Base-by-base conservation (phyloP, 2,888 invertebrate species). In the Gerris lacustris region DNA sequence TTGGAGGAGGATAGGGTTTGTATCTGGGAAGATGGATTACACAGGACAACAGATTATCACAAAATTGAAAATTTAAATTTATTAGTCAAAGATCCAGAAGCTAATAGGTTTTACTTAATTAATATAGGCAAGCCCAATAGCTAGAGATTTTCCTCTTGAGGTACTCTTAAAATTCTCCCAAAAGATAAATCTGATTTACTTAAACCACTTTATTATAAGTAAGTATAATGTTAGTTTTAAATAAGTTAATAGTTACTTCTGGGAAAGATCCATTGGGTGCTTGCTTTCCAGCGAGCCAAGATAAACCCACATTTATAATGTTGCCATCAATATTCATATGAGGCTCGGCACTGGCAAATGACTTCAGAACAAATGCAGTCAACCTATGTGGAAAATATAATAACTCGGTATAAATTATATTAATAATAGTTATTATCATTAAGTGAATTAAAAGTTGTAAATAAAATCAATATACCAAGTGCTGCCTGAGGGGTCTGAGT, bases 311-410 rank as follows among this genome's bases (percentile, higher is more conserved):
- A 11, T 82, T 81, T 69, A 93, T 84, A 6, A 92, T 84, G 67
- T 81, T 80, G 47, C 85, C 83, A 74, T 94, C 93, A 45, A 94
- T 83, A 75, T 85, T 86, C 43, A 92, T 89, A 77, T 87, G 88
- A 31, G 83, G 81, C 63, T 82, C 83, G 0, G 92, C 92, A 80
- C 90, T 88, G 71, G 85, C 85, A 80, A 94, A 91, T 0, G 91
- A 87, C 75, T 89, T 86, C 0, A 88, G 85, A 0, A 92, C 92
- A 79, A 94, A 94, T 0, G 94, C 92, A 2, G 94, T 93, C 72
- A 94, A 81, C 92, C 90, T 90, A 75, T 44, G 77, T 55, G 5
- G 5, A 55, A 9, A 55, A 55, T 55, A 55, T 55, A 2, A 15
- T 55, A 15, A 55, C 55, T 55, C 55, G 5, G 5, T 15, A 55